These are phyloP conservation scores for Diarsia mendica DNA, from an alignment of 2,888 invertebrate genomes.

Conservation along the genomic window DNA sequence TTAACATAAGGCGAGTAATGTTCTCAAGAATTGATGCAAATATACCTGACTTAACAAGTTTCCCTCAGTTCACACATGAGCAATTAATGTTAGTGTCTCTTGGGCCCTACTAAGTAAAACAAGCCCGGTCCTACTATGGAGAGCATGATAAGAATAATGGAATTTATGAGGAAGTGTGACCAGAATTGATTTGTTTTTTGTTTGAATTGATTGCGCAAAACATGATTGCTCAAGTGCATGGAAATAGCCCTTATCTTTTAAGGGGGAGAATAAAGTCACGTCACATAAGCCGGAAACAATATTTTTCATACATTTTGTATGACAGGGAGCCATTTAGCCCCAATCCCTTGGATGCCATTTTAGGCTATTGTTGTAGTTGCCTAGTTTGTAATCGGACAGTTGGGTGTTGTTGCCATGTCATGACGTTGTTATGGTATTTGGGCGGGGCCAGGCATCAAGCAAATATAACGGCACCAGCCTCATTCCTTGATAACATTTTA, in stretches of 20 bases:
- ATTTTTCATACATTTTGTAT: neutral
- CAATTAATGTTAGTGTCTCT: neutral
- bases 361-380: slow-evolving; percentile 4
- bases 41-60: neutral
- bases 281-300: neutral
- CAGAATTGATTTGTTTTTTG: no score
- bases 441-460: slow-evolving; percentile 2
- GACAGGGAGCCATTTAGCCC: neutral
- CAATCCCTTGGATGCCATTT: slow-evolving; percentile 1
- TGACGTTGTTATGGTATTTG: neutral
- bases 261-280: slow-evolving; percentile 10
- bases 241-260: neutral
- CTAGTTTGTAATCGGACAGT: slow-evolving; percentile 1
- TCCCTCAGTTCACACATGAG: neutral
- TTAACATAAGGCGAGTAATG: neutral
- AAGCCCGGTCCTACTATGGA: neutral
- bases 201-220: no score
- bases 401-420: slow-evolving; percentile 10
- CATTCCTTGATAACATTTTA: neutral
- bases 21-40: neutral
- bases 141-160: neutral
- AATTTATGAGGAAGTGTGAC: neutral
- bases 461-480: neutral
- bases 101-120: slow-evolving; percentile 4
- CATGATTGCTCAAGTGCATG: neutral